A percentile compares a stretch with the other conserved stretches of the same genome.
Evolutionary conservation across 2,888 invertebrate genomes (phyloP).

Genomic region (Glaucopsyche alexis): DNA sequence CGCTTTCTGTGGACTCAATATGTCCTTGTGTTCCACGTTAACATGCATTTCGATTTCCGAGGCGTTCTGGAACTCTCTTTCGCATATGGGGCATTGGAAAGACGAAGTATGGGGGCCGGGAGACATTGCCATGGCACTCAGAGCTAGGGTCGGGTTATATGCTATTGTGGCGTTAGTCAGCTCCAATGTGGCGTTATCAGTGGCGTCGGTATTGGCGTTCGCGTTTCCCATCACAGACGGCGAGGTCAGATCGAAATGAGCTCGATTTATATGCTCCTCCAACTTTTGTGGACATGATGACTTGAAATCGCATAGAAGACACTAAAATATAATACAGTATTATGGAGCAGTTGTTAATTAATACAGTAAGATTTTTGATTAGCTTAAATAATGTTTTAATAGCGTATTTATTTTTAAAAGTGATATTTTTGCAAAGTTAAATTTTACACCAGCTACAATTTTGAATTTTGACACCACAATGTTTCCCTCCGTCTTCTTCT

Average conservation of each 20-base stretch:
- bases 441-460: not conserved
- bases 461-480: conserved; percentile 8
- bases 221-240: conserved; percentile 80
- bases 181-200: conserved; percentile 58
- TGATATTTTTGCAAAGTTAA: no score
- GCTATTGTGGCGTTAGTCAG: conserved; percentile 58
- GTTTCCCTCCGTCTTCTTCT: not conserved
- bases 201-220: conserved; percentile 55
- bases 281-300: conserved; percentile 86
- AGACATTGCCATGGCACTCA: conserved; percentile 70
- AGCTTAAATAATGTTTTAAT: not conserved
- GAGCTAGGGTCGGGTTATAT: conserved; percentile 51
- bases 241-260: conserved; percentile 90
- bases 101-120: conserved; percentile 71
- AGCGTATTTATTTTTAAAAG: no score
- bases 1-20: conserved; percentile 83
- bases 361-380: not conserved
- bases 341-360: not conserved
- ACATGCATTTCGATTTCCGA: conserved; percentile 91
- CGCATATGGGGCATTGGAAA: conserved; percentile 89
- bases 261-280: conserved; percentile 91
- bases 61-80: conserved; percentile 84
- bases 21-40: conserved; percentile 91
- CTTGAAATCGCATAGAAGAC: conserved; percentile 88
- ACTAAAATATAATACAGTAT: conserved; percentile 65